A percentile compares a stretch with the other conserved stretches of the same genome.
Evolutionary conservation across 2,888 invertebrate genomes (phyloP).

Genomic region (Microplitis manilae): DNA sequence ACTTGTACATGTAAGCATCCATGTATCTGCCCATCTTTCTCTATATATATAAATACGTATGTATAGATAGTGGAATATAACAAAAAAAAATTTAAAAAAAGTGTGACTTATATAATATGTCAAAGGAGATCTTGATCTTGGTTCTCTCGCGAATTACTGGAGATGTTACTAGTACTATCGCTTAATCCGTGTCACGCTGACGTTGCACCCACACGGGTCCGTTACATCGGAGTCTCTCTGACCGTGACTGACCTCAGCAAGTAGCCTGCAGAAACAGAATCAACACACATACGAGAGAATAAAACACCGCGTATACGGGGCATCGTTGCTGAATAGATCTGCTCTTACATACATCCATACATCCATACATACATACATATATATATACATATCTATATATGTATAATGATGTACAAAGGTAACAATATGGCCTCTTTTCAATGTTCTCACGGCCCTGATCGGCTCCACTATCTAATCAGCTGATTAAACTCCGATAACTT

Average conservation of each 20-base stretch:
- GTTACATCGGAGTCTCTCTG: constrained; percentile 57
- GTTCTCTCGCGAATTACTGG: constrained; percentile 7
- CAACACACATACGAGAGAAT: constrained; percentile 42
- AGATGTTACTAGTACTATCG: constrained; percentile 40
- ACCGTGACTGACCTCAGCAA: constrained; percentile 61
- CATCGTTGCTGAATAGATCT: background rate
- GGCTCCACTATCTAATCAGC: background rate
- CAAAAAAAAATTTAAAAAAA: background rate
- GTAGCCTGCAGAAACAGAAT: constrained; percentile 47
- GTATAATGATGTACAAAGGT: background rate
- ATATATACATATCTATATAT: background rate
- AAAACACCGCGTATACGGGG: constrained; percentile 20
- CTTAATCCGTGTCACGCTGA: constrained; percentile 63
- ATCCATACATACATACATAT: background rate
- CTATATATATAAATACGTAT: background rate
- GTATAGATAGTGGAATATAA: background rate
- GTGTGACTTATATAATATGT: constrained; percentile 4
- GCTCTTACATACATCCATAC: background rate
- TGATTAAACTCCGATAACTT: background rate
- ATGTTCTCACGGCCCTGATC: background rate
- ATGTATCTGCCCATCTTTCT: background rate
- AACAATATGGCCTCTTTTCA: background rate
- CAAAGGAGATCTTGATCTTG: constrained; percentile 9
- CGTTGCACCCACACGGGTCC: constrained; percentile 62
- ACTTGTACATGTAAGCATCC: background rate